These are phyloP conservation scores for Rhagologus leucostigma DNA, from an alignment of 2,113 vertebrate species.

Conservation along the genomic window DNA sequence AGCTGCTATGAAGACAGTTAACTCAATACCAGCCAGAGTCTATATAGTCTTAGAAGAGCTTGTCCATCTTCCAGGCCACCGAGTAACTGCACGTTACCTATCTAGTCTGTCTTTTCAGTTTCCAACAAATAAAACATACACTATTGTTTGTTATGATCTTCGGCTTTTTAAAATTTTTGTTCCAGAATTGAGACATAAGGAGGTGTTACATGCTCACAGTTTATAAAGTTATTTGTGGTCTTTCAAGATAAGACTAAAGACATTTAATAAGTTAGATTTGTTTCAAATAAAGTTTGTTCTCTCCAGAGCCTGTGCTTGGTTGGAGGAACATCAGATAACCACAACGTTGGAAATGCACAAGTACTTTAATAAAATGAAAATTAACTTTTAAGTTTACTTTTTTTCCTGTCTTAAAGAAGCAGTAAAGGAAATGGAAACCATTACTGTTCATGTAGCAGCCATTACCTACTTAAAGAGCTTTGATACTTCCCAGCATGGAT, in stretches of 20 bases:
- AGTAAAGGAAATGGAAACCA: neutral
- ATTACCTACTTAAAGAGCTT: neutral
- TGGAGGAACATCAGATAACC: neutral
- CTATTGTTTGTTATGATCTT: neutral
- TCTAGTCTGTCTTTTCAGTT: neutral
- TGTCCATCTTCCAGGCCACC: neutral
- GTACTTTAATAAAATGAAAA: neutral
- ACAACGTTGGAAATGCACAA: neutral
- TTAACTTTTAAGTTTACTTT: neutral
- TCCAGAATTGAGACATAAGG: neutral
- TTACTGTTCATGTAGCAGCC: neutral
- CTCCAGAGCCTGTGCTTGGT: neutral
- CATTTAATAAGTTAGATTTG: neutral
- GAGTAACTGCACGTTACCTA: neutral
- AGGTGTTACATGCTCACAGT: rapidly evolving
- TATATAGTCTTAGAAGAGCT: neutral
- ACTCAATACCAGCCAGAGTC: neutral
- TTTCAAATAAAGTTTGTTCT: neutral
- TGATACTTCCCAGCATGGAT: neutral
- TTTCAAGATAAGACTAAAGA: neutral
- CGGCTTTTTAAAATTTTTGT: neutral
- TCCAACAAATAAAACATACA: neutral
- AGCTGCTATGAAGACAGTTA: neutral
- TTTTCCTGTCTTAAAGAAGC: neutral
- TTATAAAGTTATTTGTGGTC: neutral